These are phyloP conservation scores for Chiloscyllium plagiosum DNA, from an alignment of 2,113 vertebrate species.

Conservation along the genomic window DNA sequence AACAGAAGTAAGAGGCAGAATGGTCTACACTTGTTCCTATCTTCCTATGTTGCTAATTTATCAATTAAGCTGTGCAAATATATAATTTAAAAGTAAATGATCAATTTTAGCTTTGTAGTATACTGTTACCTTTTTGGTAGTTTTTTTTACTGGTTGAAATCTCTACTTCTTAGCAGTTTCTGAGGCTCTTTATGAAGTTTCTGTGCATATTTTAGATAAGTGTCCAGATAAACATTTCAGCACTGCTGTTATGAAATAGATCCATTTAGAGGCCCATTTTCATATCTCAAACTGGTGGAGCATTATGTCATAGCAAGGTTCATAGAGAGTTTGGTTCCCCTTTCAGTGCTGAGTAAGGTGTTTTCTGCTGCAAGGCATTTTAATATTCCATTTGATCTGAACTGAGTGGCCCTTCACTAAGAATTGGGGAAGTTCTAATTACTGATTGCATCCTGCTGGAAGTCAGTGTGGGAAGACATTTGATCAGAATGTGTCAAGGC, in stretches of 20 bases:
- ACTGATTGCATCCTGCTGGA: not conserved
- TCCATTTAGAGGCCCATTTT: not conserved
- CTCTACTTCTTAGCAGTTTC: not conserved
- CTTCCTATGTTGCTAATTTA: not conserved
- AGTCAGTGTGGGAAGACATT: not conserved
- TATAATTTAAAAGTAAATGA: slow-evolving; percentile 6
- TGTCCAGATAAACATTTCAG: not conserved
- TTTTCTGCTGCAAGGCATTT: not conserved
- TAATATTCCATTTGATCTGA: not conserved
- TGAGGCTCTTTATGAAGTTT: not conserved
- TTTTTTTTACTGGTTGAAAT: not conserved
- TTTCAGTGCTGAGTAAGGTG: not conserved
- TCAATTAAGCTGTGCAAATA: not conserved
- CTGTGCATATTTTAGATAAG: not conserved
- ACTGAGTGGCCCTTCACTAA: not conserved
- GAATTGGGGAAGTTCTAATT: not conserved
- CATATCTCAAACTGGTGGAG: not conserved
- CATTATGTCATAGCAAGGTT: too few species aligned
- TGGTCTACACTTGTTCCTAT: not conserved
- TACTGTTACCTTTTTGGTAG: too few species aligned
- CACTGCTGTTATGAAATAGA: not conserved
- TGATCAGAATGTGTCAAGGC: not conserved
- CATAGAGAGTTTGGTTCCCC: not conserved
- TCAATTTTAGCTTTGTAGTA: slow-evolving; percentile 10
- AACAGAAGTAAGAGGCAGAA: not conserved